Percentiles rank a stretch among this genome's conserved stretches.
These are phyloP conservation scores for Cyclargus thomasi DNA, from an alignment of 1,140 invertebrate species.

Conservation along the genomic window DNA sequence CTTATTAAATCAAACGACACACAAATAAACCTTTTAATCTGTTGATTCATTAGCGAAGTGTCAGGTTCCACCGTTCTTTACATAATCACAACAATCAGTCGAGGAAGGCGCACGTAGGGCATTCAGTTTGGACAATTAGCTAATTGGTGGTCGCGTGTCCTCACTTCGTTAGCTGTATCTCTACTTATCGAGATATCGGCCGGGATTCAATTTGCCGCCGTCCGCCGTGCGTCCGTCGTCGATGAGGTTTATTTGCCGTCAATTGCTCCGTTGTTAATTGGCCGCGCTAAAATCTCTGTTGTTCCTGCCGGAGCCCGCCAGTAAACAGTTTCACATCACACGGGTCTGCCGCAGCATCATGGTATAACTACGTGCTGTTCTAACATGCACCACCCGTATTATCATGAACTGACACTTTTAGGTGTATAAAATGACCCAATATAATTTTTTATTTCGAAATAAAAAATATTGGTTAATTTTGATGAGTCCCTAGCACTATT, in stretches of 20 bases:
- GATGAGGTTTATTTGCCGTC: constrained; percentile 7
- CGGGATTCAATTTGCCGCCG: constrained; percentile 6
- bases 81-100: background rate
- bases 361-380: no score
- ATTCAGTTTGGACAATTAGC: constrained; percentile 37
- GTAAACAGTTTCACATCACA: no score
- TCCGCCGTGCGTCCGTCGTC: background rate
- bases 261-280: constrained; percentile 13
- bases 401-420: no score
- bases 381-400: no score
- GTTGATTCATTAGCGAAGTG: background rate
- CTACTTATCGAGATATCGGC: background rate
- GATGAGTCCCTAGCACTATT: no score
- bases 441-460: no score
- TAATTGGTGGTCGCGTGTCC: constrained; percentile 36
- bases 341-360: no score
- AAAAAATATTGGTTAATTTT: no score
- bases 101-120: background rate
- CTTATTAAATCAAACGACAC: background rate
- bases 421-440: no score
- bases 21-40: background rate
- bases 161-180: constrained; percentile 29
- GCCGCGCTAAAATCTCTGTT: background rate
- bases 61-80: background rate
- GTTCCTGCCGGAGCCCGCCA: background rate